Evolutionary conservation across 2,113 vertebrate species (phyloP).

Genomic region (Oostethus manadensis): DNA sequence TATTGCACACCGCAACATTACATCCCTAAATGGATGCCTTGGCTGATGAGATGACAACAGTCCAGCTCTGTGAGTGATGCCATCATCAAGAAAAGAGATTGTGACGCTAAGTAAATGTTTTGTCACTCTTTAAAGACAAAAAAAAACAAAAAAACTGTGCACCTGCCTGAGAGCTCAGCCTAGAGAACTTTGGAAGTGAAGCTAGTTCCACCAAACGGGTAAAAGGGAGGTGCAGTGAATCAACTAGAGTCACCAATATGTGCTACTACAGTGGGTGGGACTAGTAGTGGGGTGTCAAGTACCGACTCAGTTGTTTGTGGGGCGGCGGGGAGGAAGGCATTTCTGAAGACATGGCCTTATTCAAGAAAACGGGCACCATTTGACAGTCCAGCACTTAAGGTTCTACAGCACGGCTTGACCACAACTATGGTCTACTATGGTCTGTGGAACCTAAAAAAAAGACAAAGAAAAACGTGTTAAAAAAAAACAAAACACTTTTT

Average conservation of each 20-base stretch:
- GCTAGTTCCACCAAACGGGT: slow-evolving; percentile 28
- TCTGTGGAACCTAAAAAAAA: slow-evolving; percentile 85
- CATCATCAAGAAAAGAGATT: slow-evolving; percentile 33
- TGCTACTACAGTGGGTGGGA: slow-evolving; percentile 62
- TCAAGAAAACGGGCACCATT: slow-evolving; percentile 79
- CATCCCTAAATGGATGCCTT: slow-evolving; percentile 21
- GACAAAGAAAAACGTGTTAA: slow-evolving; percentile 5
- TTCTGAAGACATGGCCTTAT: slow-evolving; percentile 81
- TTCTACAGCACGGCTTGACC: slow-evolving; percentile 76
- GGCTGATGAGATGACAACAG: slow-evolving; percentile 26
- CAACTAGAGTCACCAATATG: slow-evolving; percentile 44
- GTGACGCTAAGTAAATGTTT: slow-evolving; percentile 26
- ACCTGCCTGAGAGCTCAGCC: slow-evolving; percentile 47
- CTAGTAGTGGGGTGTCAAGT: slow-evolving; percentile 47
- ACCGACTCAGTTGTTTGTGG: slow-evolving; percentile 52
- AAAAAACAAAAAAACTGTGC: slow-evolving; percentile 20
- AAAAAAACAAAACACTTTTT: slow-evolving; percentile 4
- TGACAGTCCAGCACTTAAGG: slow-evolving; percentile 91
- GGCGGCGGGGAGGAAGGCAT: slow-evolving; percentile 79
- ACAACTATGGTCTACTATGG: slow-evolving; percentile 87
- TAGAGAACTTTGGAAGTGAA: slow-evolving; percentile 27
- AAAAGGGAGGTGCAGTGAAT: slow-evolving; percentile 26
- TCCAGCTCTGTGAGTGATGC: slow-evolving; percentile 22
- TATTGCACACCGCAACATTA: slow-evolving; percentile 59
- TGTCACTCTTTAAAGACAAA: slow-evolving; percentile 13